These are phyloP conservation scores for Globicephala melas DNA, from an alignment of 2,113 vertebrate genomes.

Conservation along the genomic window DNA sequence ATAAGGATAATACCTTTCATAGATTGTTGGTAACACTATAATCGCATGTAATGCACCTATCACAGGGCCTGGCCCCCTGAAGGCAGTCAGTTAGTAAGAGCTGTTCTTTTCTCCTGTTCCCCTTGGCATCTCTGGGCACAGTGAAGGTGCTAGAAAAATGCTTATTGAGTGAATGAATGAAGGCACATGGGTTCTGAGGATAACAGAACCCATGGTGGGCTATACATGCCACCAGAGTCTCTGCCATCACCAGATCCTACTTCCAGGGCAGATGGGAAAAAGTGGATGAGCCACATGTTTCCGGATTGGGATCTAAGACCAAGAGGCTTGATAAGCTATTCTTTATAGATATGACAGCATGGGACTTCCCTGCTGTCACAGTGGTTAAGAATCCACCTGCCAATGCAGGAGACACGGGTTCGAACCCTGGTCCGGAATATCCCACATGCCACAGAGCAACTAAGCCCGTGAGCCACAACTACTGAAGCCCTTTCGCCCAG, in stretches of 20 bases:
- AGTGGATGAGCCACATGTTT: background rate
- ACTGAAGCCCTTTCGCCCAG: no score
- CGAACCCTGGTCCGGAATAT: no score
- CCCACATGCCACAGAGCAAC: no score
- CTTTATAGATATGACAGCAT: background rate
- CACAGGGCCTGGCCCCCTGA: background rate
- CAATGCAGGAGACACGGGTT: no score
- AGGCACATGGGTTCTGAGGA: background rate
- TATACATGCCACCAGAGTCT: background rate
- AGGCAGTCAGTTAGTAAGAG: background rate
- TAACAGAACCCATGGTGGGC: background rate
- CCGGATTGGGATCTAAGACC: background rate
- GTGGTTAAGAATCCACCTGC: no score
- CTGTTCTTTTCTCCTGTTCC: background rate
- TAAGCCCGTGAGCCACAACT: no score
- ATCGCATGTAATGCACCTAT: background rate
- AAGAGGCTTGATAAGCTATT: background rate
- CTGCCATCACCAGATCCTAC: background rate
- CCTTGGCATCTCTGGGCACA: background rate
- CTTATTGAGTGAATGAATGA: background rate
- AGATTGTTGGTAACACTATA: background rate
- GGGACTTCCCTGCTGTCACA: no score
- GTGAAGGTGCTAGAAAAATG: background rate
- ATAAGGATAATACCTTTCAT: background rate
- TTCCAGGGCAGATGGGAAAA: background rate